These are phyloP conservation scores for Drosophila monieri DNA, from an alignment of 2,888 invertebrate genomes.

Conservation along the genomic window DNA sequence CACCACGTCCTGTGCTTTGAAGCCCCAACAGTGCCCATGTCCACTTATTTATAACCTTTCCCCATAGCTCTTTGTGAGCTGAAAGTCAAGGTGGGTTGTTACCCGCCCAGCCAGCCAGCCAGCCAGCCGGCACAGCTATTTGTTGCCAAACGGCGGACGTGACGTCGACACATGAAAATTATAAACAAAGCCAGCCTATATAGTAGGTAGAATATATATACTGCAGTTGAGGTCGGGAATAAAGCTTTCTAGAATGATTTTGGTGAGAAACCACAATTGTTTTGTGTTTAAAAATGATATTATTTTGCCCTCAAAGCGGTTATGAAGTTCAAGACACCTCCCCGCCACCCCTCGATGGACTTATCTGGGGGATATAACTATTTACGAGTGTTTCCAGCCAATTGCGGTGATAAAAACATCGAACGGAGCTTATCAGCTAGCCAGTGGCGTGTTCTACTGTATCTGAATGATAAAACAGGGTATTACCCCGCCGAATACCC, in stretches of 20 bases:
- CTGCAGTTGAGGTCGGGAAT: constrained; percentile 11
- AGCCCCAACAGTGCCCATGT: constrained; percentile 28
- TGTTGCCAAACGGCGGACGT: constrained; percentile 41
- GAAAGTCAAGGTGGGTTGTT: constrained; percentile 45
- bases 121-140: constrained; percentile 5
- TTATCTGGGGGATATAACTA: constrained; percentile 42
- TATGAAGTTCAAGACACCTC: constrained; percentile 20
- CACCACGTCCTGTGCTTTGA: constrained; percentile 31
- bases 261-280: neutral
- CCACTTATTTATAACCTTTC: constrained; percentile 29
- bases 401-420: constrained; percentile 26
- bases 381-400: constrained; percentile 33
- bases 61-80: constrained; percentile 1
- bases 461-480: constrained; percentile 45
- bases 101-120: neutral
- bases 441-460: constrained; percentile 60
- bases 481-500: constrained; percentile 4
- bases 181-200: constrained; percentile 32
- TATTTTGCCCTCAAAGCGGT: neutral
- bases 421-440: constrained; percentile 30
- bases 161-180: constrained; percentile 31
- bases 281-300: neutral
- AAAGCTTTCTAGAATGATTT: constrained; percentile 10
- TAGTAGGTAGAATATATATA: constrained; percentile 8
- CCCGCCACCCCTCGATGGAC: neutral